Percentiles rank a stretch among this genome's conserved stretches.
These are phyloP conservation scores for Drosophila subquinaria DNA, from an alignment of 2,888 invertebrate species.

Conservation along the genomic window DNA sequence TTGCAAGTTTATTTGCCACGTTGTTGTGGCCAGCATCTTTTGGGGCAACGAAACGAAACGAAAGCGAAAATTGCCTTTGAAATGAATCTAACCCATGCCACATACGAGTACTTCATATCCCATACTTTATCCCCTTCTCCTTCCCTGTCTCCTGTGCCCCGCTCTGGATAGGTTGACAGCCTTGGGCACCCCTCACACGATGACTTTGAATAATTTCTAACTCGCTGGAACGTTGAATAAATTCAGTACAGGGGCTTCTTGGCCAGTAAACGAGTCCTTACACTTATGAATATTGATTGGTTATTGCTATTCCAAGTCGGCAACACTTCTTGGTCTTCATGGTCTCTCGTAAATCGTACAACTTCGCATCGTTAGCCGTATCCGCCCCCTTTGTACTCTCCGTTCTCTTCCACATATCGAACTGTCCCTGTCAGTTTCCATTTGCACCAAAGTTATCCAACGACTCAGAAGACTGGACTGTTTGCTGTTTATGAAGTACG, in stretches of 20 bases:
- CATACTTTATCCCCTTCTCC: background rate
- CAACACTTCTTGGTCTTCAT: slow-evolving; percentile 4
- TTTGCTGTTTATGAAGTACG: background rate
- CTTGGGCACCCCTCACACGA: slow-evolving; percentile 61
- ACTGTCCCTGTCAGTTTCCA: slow-evolving; percentile 53
- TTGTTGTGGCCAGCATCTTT: slow-evolving; percentile 29
- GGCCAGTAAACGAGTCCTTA: slow-evolving; percentile 57
- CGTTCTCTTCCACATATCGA: slow-evolving; percentile 4
- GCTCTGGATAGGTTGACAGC: slow-evolving; percentile 36
- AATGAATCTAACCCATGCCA: slow-evolving; percentile 34
- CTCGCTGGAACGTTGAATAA: slow-evolving; percentile 62
- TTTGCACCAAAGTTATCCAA: slow-evolving; percentile 46
- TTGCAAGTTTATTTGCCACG: slow-evolving; percentile 51
- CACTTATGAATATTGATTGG: slow-evolving; percentile 76
- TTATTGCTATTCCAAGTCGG: slow-evolving; percentile 56
- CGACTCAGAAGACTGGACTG: background rate
- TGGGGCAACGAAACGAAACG: slow-evolving; percentile 44
- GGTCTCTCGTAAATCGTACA: slow-evolving; percentile 49
- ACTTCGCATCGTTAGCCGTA: slow-evolving; percentile 58
- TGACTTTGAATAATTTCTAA: slow-evolving; percentile 77
- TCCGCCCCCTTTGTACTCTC: slow-evolving; percentile 11
- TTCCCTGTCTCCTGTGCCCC: background rate
- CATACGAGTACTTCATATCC: background rate
- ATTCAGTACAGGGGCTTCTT: slow-evolving; percentile 44
- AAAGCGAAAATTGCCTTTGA: slow-evolving; percentile 68